These are phyloP conservation scores for Zele albiditarsus DNA, from an alignment of 2,888 invertebrate species.

Conservation along the genomic window DNA sequence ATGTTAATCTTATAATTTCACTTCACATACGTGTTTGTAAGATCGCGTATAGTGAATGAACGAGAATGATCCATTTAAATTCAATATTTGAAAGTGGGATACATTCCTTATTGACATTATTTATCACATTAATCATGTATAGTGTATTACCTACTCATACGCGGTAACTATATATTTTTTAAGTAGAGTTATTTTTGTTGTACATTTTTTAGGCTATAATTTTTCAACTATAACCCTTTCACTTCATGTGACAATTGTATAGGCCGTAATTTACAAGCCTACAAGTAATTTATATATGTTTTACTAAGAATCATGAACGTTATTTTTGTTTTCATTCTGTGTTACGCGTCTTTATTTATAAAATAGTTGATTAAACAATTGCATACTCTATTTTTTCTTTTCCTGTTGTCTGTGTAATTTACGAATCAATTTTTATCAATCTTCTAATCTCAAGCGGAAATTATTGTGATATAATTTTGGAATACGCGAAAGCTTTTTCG, in stretches of 20 bases:
- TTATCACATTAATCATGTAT: not conserved
- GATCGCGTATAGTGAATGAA: not conserved
- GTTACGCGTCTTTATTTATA: not conserved
- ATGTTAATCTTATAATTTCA: not conserved
- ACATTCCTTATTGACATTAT: not conserved
- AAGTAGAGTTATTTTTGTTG: not conserved
- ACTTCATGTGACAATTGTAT: too few species aligned
- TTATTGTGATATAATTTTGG: not conserved
- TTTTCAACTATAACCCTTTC: too few species aligned
- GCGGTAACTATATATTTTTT: not conserved
- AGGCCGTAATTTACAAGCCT: not conserved
- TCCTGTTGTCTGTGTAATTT: not conserved
- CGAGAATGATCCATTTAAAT: not conserved
- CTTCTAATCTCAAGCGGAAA: not conserved
- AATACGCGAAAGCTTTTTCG: not conserved
- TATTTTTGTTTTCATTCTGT: not conserved
- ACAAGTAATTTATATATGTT: not conserved
- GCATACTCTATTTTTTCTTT: not conserved
- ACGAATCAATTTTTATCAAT: not conserved
- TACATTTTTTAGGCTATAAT: not conserved
- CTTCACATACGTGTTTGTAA: not conserved
- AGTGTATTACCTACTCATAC: not conserved
- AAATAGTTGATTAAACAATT: not conserved
- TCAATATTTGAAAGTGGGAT: not conserved
- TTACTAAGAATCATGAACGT: not conserved